Evolutionary conservation across 2,113 vertebrate species (phyloP).

Genomic region (Sorex araneus): DNA sequence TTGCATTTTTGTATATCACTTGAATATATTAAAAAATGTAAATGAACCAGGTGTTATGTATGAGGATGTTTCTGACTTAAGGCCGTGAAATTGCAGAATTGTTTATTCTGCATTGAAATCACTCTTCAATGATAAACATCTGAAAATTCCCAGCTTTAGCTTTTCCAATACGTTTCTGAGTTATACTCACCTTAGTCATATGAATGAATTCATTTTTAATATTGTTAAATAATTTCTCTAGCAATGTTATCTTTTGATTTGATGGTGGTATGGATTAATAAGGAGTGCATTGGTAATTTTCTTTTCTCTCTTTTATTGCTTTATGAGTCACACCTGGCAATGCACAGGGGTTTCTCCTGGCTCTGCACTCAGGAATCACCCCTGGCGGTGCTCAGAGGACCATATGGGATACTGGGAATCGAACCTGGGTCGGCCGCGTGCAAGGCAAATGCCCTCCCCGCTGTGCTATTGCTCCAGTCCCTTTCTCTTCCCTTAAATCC

Average conservation of each 20-base stretch:
- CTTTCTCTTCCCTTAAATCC: neutral
- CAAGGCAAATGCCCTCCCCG: no score
- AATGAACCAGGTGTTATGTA: neutral
- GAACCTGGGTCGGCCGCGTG: no score
- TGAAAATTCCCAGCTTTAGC: neutral
- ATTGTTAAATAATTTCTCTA: neutral
- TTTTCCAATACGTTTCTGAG: neutral
- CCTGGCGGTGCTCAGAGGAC: no score
- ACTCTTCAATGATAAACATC: neutral
- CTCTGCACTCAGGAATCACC: no score
- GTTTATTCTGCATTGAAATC: neutral
- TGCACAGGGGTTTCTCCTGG: no score
- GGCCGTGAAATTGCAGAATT: neutral
- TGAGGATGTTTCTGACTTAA: neutral
- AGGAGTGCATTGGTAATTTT: neutral
- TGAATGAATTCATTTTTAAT: neutral
- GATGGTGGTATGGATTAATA: neutral
- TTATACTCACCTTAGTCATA: neutral
- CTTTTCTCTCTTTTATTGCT: neutral
- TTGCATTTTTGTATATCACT: slow-evolving; percentile 37
- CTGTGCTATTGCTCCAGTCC: no score
- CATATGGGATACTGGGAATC: no score
- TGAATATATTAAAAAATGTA: slow-evolving; percentile 16
- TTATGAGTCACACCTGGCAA: no score
- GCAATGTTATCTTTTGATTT: neutral